These are phyloP conservation scores for Amazona vittata DNA, from an alignment of 2,113 vertebrate genomes.

Conservation along the genomic window DNA sequence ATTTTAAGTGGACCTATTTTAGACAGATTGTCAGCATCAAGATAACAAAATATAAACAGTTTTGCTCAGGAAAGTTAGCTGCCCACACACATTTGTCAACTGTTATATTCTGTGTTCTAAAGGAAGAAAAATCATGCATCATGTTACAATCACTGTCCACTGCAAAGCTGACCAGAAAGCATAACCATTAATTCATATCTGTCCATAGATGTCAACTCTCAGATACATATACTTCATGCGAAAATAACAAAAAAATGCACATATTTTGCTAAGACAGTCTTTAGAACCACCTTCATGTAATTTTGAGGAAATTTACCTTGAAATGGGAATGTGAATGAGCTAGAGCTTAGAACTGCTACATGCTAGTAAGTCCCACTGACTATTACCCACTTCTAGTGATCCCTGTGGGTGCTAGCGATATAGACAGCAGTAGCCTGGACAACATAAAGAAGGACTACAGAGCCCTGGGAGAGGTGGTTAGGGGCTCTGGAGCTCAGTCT, in stretches of 20 bases:
- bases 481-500: too few relatives aligned
- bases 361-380: neutral
- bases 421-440: too few relatives aligned
- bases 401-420: too few relatives aligned
- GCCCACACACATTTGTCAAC: conserved; percentile 35
- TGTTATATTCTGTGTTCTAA: neutral
- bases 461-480: too few relatives aligned
- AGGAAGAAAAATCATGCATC: conserved; percentile 44
- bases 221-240: neutral
- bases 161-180: conserved; percentile 1
- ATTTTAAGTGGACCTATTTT: conserved; percentile 6
- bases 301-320: neutral
- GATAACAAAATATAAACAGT: neutral
- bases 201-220: neutral
- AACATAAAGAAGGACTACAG: too few relatives aligned
- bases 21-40: neutral
- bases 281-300: neutral
- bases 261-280: neutral
- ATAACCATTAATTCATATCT: conserved; percentile 45
- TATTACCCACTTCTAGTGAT: too few relatives aligned
- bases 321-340: neutral
- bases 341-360: neutral
- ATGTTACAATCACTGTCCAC: conserved; percentile 26
- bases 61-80: conserved; percentile 17
- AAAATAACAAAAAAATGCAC: neutral